A percentile compares a stretch with the other conserved stretches of the same genome.
Conservation (phyloP, 92 coral and sea anemone genomes). For the Phenganax marumi region DNA sequence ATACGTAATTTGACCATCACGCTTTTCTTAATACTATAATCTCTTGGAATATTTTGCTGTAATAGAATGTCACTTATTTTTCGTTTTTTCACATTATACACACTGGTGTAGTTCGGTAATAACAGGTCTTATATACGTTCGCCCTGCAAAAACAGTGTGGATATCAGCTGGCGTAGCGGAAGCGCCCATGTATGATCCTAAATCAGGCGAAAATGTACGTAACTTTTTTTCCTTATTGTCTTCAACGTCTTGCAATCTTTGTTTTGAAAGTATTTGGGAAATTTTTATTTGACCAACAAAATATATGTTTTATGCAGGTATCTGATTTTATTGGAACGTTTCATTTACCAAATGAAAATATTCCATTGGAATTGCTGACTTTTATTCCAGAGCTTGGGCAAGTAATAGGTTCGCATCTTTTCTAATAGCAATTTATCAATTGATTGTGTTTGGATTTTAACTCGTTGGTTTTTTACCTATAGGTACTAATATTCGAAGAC, state of each 20-base stretch:
- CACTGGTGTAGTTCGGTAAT: conserved; percentile 62
- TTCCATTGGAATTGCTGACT: conserved; percentile 69
- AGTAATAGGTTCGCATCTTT: conserved; percentile 71
- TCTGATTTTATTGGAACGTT: conserved; percentile 93
- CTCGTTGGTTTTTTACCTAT: not conserved
- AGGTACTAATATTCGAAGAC: conserved; percentile 93
- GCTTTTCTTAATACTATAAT: not conserved
- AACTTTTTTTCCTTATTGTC: not conserved
- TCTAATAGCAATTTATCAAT: not conserved
- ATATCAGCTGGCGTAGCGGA: conserved; percentile 84
- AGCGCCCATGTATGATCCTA: conserved; percentile 92
- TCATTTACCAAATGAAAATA: conserved; percentile 62
- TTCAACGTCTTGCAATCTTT: not conserved
- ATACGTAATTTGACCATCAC: not conserved
- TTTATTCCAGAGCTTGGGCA: conserved; percentile 89
- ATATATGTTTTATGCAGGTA: conserved; percentile 52
- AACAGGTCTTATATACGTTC: conserved; percentile 86
- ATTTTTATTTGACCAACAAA: not conserved
- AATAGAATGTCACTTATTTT: not conserved
- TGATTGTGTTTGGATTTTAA: not conserved
- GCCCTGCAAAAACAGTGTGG: conserved; percentile 90
- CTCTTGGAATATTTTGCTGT: too few relatives aligned
- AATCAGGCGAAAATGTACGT: conserved; percentile 96
- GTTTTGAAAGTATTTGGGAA: not conserved
- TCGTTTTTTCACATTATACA: not conserved